Base-by-base conservation (phyloP, 2,113 vertebrate genomes). In the Chrysemys picta region DNA sequence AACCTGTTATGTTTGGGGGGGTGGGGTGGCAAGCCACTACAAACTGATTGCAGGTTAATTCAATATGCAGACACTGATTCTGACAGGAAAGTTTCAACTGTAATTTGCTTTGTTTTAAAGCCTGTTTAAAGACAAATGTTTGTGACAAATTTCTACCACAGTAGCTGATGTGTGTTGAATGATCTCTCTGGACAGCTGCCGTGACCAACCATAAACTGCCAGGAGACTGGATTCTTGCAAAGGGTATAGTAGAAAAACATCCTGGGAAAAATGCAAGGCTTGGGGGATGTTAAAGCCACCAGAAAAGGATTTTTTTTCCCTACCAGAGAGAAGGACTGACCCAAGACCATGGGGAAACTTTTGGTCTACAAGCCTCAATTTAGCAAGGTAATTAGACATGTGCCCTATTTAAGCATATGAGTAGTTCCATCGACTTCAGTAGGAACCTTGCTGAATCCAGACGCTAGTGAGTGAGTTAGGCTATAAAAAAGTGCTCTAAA, bases 101-200 rank as follows among this genome's bases (percentile, higher is more conserved):
- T 25, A 78, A 47, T 24, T 25, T 45, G 45, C 42, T 45, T 47
- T 85, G 9, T 54, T 87, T 90, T 57, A 35, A 72, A 89, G 47
- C 3, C 42, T 25, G 0, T 0, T 17, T 35, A 56, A 24, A 75
- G 25, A 53, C 2, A 65, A 10, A 22, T 52, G 25, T 78, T 47
- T 78, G 75, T 47, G 42, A 27, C 45, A 78, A 78, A 78, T 57
- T 82, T 22, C 38, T 82, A 47, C 10, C 50, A 82, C 35, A 78
- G 50, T 1, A 14, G 42, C 13, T 42, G 5, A 1, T 0, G 1
- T 0, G 0, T 47, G 50, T 6, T 42, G 3, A 4, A 13, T 5
- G 45, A 80, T n/a, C 0, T 0, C 14, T 86, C 25, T 24, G 10
- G 24, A 24, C 6, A n/a, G 35, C 75, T 91, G 50, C 42, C 87